Evolutionary conservation across 2,797 vertebrate genomes (phyloP), one percentile per base, ranked within the genome.

Genomic region (Rhinophrynus dorsalis): DNA sequence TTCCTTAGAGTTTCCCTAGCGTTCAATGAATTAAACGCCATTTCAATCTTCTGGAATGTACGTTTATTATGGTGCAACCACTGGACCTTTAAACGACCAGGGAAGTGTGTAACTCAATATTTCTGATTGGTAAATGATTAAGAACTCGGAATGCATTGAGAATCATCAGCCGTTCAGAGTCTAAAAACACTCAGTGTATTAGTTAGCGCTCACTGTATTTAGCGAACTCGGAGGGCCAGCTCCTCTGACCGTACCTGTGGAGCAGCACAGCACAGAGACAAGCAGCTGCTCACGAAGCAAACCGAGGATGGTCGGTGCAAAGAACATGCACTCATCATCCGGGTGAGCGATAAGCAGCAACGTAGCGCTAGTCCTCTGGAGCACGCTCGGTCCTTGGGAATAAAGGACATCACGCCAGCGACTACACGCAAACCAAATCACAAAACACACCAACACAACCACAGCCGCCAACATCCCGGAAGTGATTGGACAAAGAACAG

Each of bases 261-360:
- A 96, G 78, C 95, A 90, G 84, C 96, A 98, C 32, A 98, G 90
- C 82, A 98, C 68, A 73, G 89, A 84, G 30, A 94, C 78, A 10
- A 40, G 76, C 77, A 84, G 29, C 82, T 81, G 62, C 78, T 78
- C 67, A 85, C 83, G 44, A 81, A 61, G 66, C 37, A 99, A 85
- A 48, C 84, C 80, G 29, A 97, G 69, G 60, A 96, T 76, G 2
- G 94, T 87, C 55, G 97, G 96, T 13, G 94, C 91, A 84, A 99
- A 98, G 82, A 99, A 98, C 95, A 98, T 93, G 8, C 93, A 92
- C 77, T 98, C 96, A 78, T 99, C 97, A 83, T 99, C 96, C 13
- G 96, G 97, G 77, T 99, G 97, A 65, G 96, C 97, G 42, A 91
- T 98, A 57, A 90, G 75, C 51, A 91, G 33, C 50, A 91, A 12